These are phyloP conservation scores for Bombus superbus DNA, from an alignment of 1,140 invertebrate species.

Conservation along the genomic window DNA sequence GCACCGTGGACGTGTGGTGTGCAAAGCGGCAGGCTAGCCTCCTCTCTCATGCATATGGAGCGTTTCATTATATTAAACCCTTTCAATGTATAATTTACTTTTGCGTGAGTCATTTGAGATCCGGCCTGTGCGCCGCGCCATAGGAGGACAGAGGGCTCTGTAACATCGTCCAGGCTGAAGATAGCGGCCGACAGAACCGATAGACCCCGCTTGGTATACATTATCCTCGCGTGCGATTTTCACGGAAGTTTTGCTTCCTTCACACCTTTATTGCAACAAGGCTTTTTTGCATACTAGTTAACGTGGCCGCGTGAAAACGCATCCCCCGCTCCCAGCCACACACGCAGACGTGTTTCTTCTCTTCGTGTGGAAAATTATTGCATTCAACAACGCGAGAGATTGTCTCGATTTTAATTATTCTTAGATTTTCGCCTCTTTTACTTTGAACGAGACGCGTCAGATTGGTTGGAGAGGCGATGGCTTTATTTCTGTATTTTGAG, in stretches of 20 bases:
- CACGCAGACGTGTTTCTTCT: conserved; percentile 32
- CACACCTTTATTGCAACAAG: conserved; percentile 78
- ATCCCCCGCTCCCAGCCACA: neutral
- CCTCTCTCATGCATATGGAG: conserved; percentile 86
- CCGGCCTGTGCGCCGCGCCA: conserved; percentile 60
- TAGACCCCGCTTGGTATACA: conserved; percentile 70
- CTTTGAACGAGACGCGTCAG: too few species aligned
- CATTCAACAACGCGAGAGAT: conserved; percentile 63
- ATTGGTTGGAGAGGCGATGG: neutral
- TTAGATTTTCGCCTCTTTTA: neutral
- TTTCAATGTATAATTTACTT: conserved; percentile 88
- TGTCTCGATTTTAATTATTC: conserved; percentile 14
- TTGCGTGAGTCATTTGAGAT: conserved; percentile 86
- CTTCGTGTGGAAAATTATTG: conserved; percentile 42
- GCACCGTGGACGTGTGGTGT: conserved; percentile 69
- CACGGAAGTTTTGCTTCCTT: conserved; percentile 78
- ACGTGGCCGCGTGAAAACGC: conserved; percentile 34
- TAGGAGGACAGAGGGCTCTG: conserved; percentile 57
- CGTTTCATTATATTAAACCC: conserved; percentile 87
- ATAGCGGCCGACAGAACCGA: conserved; percentile 64
- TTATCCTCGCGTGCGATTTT: conserved; percentile 79
- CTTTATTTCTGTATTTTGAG: neutral
- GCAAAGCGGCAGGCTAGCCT: conserved; percentile 79
- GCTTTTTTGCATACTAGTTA: conserved; percentile 62
- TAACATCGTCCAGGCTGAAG: conserved; percentile 71